Base-by-base conservation (phyloP, 2,888 invertebrate genomes). In the Rotaria macrura region DNA sequence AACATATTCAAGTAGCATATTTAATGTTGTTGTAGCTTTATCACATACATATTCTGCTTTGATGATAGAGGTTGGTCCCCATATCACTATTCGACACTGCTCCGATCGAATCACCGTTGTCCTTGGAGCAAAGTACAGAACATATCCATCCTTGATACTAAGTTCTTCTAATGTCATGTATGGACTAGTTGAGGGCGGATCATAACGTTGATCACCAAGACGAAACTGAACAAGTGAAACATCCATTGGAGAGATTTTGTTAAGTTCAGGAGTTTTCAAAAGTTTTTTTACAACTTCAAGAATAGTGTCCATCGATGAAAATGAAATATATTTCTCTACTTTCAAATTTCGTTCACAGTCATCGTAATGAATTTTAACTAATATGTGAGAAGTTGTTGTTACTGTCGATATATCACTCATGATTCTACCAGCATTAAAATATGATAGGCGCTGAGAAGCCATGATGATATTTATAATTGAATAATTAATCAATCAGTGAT, bases 51-150 rank as follows among this genome's bases (percentile, higher is more conserved):
- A 57, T 29, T 12, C 14, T 14, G 5, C 29, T 29, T n/a, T n/a
- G 1, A 7, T 3, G 12, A 2, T 14, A 29, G 1, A 14, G 17
- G 3, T 29, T 0, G 12, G 57, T 57, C 29, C 14, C 7, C 0
- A 9, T 57, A 57, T 14, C 10, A 12, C 29, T 14, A 57, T 4
- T 4, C 12, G 57, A 14, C 1, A 29, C 1, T 3, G 12, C 10
- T 2, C 12, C 29, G 57, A 1, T 29, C 14, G 2, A 0, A 5
- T 4, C 2, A 14, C 2, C 12, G 2, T 29, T 4, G 14, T 0
- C 10, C 14, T 29, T 57, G 29, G n/a, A 14, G 12, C 29, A 14
- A 57, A 57, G 12, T 29, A n/a, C 12, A 57, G 57, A 29, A 29
- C n/a, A 6, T 29, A 7, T 9, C n/a, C n/a, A 14, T 57, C 1